Evolutionary conservation across 1,140 invertebrate genomes (phyloP), one percentile per base, ranked within the genome.

Genomic region (Apis dorsata): DNA sequence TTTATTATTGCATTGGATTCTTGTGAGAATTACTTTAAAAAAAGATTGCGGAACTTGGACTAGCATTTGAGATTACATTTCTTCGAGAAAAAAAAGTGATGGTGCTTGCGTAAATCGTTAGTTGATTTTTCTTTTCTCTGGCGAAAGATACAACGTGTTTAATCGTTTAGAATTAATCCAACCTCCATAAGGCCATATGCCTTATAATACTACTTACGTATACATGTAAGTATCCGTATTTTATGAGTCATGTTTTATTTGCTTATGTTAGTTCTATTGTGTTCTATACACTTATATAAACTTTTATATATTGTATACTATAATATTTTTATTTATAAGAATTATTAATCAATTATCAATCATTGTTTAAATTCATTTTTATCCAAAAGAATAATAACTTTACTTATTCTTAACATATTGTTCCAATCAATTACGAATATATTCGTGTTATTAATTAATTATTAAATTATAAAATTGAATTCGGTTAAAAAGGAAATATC

Each of bases 21-120:
- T 53, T 66, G 76, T 79, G 81, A 83, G 66, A 86, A 80, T 79
- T 69, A 19, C 44, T 55, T n/a, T 60, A 68, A 74, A 71, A 70
- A 66, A 60, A 55, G 59, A 51, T 77, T 71, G 57, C 82, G 55
- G 77, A 87, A 85, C 79, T 53, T n/a, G 51, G 19, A 60, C 3
- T 51, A 19, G 4, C 51, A 53, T 44, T 21, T 21, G 59, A 15
- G 8, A 19, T 62, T 70, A n/a, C 44, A 21, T 79, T 79, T 72
- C 57, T 34, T 53, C 7, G 49, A 2, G 17, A 62, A 15, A 51
- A 21, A 63, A 44, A 21, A 13, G n/a, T 19, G 17, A 4, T 1
- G 17, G 2, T 66, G 12, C 34, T 34, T 21, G 66, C 17, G 34
- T 51, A n/a, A 71, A 55, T 55, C 49, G 15, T 28, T 7, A 9